Conservation (phyloP, 2,888 invertebrate genomes). For the Halocaridina rubra region DNA sequence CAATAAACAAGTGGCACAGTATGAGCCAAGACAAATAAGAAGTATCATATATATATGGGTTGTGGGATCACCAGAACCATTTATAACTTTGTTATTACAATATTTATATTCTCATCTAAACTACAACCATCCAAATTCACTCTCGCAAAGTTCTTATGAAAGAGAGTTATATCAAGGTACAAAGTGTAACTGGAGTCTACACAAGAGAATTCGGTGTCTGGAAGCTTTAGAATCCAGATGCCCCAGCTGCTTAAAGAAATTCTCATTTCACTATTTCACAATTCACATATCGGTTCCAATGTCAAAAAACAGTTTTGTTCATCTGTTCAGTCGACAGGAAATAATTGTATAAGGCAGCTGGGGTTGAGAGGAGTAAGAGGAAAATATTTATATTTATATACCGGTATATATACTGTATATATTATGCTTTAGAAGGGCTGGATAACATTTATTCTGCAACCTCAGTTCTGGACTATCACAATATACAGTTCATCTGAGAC, state of each 20-base stretch:
- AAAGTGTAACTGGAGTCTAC: not conserved
- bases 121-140: not conserved
- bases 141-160: not conserved
- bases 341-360: conserved; percentile 57
- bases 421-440: conserved; percentile 53
- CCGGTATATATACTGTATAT: not conserved
- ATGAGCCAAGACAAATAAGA: conserved; percentile 54
- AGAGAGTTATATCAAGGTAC: not conserved
- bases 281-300: conserved; percentile 32
- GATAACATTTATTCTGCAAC: conserved; percentile 49
- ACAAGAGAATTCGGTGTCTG: not conserved
- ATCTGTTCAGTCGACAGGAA: conserved; percentile 23
- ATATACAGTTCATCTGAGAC: conserved; percentile 44
- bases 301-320: conserved; percentile 24
- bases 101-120: not conserved
- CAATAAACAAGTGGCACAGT: conserved; percentile 38
- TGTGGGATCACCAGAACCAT: conserved; percentile 30
- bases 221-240: conserved; percentile 25
- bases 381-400: conserved; percentile 13
- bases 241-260: conserved; percentile 20
- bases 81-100: not conserved
- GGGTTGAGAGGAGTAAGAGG: conserved; percentile 38
- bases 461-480: conserved; percentile 54
- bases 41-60: conserved; percentile 37
- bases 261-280: conserved; percentile 29